Conservation (phyloP, 2,113 vertebrate species). For the Dolichotis patagonum region DNA sequence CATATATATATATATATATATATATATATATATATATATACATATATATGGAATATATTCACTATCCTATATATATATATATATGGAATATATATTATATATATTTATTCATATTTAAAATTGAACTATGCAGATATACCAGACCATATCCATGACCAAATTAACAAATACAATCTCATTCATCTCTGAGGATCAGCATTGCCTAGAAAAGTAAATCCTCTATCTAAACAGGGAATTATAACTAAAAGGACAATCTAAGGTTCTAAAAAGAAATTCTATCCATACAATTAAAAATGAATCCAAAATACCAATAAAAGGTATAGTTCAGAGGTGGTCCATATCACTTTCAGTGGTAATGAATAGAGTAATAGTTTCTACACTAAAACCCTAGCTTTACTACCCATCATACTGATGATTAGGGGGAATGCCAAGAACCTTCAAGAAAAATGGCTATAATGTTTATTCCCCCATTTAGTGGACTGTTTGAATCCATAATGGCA, state of each 20-base stretch:
- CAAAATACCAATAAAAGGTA: background rate
- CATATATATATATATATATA: background rate
- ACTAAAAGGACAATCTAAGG: background rate
- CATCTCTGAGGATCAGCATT: background rate
- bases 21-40: background rate
- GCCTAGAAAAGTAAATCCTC: background rate
- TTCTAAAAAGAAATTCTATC: background rate
- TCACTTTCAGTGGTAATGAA: background rate
- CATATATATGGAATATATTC: no score
- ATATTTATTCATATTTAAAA: no score
- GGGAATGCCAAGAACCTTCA: background rate
- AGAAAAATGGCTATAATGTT: background rate
- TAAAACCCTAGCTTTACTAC: background rate
- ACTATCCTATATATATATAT: no score
- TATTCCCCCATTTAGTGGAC: background rate
- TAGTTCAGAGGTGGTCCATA: no score
- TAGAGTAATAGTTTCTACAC: background rate
- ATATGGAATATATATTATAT: no score
- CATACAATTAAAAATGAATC: background rate
- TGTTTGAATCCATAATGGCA: background rate
- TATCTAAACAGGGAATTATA: background rate
- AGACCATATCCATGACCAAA: background rate
- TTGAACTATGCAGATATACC: background rate
- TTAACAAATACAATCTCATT: background rate
- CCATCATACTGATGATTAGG: background rate